Percentiles rank a stretch among this genome's conserved stretches.
phyloP scores from a whole-genome alignment of 2,113 vertebrate species.

The Laticauda colubrina region DNA sequence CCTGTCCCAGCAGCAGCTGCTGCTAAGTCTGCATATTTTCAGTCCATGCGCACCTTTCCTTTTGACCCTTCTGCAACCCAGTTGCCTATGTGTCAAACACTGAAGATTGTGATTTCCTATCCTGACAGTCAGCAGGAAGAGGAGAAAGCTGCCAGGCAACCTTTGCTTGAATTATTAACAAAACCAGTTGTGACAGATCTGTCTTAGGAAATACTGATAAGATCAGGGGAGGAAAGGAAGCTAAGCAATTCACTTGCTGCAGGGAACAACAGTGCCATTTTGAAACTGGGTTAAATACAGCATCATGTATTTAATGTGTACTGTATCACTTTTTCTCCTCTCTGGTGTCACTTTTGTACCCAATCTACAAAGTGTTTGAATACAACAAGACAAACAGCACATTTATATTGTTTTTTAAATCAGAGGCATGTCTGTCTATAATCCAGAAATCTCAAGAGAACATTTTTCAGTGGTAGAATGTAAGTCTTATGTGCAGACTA shows the following conservation, averaged over 20 bases:
- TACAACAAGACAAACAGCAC: neutral
- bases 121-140: slow-evolving; percentile 75
- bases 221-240: slow-evolving; percentile 62
- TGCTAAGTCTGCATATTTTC: slow-evolving; percentile 70
- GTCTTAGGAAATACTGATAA: slow-evolving; percentile 72
- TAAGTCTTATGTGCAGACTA: neutral
- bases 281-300: slow-evolving; percentile 46
- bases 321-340: slow-evolving; percentile 31
- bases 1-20: slow-evolving; percentile 60
- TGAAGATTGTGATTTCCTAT: slow-evolving; percentile 74
- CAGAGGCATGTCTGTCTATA: neutral
- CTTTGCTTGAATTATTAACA: slow-evolving; percentile 75
- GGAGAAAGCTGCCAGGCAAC: slow-evolving; percentile 77
- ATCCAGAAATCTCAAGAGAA: neutral
- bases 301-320: slow-evolving; percentile 30
- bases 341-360: neutral
- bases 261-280: slow-evolving; percentile 45
- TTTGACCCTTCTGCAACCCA: slow-evolving; percentile 73
- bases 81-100: slow-evolving; percentile 67
- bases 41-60: slow-evolving; percentile 68
- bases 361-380: neutral
- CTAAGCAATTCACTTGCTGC: slow-evolving; percentile 47
- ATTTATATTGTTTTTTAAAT: neutral
- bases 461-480: neutral
- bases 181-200: slow-evolving; percentile 62